Conservation (phyloP, 2,113 vertebrate genomes). For the Zosterops japonicus region DNA sequence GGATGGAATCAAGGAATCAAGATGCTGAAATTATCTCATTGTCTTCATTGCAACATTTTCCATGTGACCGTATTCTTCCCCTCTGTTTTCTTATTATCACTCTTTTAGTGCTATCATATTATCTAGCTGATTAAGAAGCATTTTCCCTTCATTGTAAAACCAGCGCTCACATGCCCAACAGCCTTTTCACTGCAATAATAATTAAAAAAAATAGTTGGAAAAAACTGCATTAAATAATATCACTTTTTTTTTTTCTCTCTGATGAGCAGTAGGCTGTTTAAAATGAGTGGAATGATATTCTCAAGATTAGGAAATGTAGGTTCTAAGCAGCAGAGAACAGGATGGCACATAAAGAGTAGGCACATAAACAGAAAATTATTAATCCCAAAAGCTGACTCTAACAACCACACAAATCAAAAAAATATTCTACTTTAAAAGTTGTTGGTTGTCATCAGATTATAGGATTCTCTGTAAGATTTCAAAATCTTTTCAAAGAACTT, state of each 20-base stretch:
- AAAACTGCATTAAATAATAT: neutral
- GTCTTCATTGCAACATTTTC: neutral
- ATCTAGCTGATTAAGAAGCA: neutral
- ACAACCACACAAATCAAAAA: neutral
- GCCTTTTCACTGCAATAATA: neutral
- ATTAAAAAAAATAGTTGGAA: neutral
- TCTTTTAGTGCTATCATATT: neutral
- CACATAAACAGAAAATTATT: neutral
- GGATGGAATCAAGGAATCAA: neutral
- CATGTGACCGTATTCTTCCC: neutral
- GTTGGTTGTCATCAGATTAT: neutral
- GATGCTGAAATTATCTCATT: neutral
- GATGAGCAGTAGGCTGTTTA: neutral
- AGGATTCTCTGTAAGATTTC: neutral
- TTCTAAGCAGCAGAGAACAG: neutral
- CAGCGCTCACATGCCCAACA: neutral
- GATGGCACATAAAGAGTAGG: neutral
- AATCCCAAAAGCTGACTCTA: neutral
- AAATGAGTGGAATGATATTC: neutral
- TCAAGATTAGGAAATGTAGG: neutral
- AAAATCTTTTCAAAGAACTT: constrained; percentile 22
- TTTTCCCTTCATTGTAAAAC: neutral
- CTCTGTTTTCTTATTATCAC: neutral
- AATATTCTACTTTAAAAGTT: neutral
- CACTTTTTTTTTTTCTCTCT: neutral